Conservation (phyloP, 2,888 invertebrate genomes). For the Rhimphoctona megacephalus region DNA sequence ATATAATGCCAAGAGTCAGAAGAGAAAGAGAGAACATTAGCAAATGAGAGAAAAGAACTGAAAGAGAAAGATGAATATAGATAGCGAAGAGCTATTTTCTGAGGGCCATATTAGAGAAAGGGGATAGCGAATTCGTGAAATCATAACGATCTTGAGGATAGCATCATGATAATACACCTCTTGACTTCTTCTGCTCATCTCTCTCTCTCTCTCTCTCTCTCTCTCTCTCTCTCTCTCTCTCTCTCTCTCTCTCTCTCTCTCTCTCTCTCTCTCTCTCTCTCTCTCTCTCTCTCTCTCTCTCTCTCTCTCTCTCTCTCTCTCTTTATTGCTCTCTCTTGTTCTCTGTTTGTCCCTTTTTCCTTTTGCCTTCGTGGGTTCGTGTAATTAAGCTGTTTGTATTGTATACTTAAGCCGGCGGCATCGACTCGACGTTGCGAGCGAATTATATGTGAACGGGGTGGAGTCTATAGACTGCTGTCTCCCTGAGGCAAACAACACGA, state of each 20-base stretch:
- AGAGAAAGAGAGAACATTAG: constrained; percentile 1
- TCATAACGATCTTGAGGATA: constrained; percentile 75
- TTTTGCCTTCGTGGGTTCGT: constrained; percentile 65
- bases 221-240: not conserved
- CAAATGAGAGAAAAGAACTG: constrained; percentile 13
- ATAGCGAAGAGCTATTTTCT: constrained; percentile 10
- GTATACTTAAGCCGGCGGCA: constrained; percentile 68
- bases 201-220: not conserved
- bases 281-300: not conserved
- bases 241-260: not conserved
- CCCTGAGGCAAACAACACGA: constrained; percentile 47
- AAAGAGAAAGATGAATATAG: not conserved
- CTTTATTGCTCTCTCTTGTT: not conserved
- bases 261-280: not conserved
- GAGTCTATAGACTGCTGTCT: constrained; percentile 31
- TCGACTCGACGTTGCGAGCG: constrained; percentile 45
- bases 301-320: too few species aligned
- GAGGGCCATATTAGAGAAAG: constrained; percentile 28
- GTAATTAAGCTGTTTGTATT: constrained; percentile 80
- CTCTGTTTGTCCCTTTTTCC: not conserved
- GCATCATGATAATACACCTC: constrained; percentile 27
- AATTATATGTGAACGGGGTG: constrained; percentile 35
- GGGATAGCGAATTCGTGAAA: constrained; percentile 70
- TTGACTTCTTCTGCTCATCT: constrained; percentile 6
- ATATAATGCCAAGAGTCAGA: not conserved